These are phyloP conservation scores for Brienomyrus longianalis DNA, from an alignment of 2,113 vertebrate species.

Conservation along the genomic window DNA sequence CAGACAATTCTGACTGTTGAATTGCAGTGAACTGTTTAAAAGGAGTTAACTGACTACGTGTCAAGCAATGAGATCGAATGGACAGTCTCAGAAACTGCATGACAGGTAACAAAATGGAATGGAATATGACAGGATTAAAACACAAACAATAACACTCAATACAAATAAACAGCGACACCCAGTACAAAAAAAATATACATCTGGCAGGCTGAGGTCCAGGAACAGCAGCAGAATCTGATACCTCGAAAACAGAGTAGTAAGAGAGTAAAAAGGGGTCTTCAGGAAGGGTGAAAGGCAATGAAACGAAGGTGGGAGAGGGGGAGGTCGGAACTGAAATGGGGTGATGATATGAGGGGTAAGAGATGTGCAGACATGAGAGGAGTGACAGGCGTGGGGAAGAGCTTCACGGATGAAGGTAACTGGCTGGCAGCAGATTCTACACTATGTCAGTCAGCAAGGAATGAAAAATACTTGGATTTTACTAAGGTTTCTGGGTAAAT, in stretches of 20 bases:
- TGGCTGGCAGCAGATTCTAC: not conserved
- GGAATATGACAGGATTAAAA: not conserved
- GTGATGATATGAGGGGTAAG: not conserved
- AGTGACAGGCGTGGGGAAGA: not conserved
- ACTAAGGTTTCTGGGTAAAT: too few species aligned
- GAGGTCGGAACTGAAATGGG: not conserved
- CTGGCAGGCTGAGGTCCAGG: not conserved
- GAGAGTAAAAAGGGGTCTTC: not conserved
- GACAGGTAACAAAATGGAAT: not conserved
- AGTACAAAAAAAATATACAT: not conserved
- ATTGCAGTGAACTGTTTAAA: not conserved
- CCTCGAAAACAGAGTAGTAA: not conserved
- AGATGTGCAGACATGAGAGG: not conserved
- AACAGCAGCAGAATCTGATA: not conserved
- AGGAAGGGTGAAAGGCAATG: not conserved
- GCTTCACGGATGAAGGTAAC: not conserved
- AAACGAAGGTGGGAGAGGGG: not conserved
- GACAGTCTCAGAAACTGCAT: not conserved
- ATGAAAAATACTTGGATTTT: not conserved
- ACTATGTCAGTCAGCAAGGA: not conserved
- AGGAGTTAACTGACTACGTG: not conserved
- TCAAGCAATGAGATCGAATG: not conserved
- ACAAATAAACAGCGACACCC: not conserved
- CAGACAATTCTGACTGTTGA: not conserved
- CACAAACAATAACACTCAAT: not conserved